A percentile compares a stretch with the other conserved stretches of the same genome.
Conservation (phyloP, 1,140 invertebrate genomes). For the Rhyacophila brunnea region DNA sequence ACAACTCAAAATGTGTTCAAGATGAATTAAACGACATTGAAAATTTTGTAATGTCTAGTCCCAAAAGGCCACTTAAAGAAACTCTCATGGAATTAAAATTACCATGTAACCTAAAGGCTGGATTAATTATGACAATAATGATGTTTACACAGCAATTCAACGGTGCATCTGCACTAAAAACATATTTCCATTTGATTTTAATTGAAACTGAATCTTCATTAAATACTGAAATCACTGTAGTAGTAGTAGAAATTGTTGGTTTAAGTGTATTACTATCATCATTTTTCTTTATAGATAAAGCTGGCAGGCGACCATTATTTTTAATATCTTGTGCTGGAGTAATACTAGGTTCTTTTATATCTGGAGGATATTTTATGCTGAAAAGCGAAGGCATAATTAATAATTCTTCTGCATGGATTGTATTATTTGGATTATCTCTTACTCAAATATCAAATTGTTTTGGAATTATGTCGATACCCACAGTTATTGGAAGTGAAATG, state of each 20-base stretch:
- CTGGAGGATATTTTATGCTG: conserved; percentile 9
- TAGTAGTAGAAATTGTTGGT: conserved; percentile 1
- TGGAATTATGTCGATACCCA: neutral
- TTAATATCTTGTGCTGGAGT: neutral
- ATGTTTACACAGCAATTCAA: conserved; percentile 8
- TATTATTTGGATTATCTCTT: neutral
- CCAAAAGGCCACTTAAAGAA: conserved; percentile 25
- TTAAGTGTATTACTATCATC: neutral
- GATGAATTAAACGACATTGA: conserved; percentile 39
- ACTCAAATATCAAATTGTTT: conserved; percentile 1
- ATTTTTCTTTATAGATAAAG: neutral
- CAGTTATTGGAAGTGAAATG: conserved; percentile 29
- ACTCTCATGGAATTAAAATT: conserved; percentile 4
- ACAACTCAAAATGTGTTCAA: neutral
- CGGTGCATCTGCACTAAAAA: conserved; percentile 6
- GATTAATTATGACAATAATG: neutral
- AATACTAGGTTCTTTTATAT: neutral
- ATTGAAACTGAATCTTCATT: conserved; percentile 1
- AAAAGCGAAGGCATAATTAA: neutral
- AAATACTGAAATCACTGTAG: conserved; percentile 1
- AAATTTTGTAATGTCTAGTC: conserved; percentile 1
- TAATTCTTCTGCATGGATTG: neutral
- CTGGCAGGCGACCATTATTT: neutral
- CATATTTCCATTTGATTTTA: conserved; percentile 4
- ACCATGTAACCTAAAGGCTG: conserved; percentile 5